Evolutionary conservation across 2,797 vertebrate species (phyloP), one percentile per base, ranked within the genome.

Genomic region (Onychomys leucogaster): DNA sequence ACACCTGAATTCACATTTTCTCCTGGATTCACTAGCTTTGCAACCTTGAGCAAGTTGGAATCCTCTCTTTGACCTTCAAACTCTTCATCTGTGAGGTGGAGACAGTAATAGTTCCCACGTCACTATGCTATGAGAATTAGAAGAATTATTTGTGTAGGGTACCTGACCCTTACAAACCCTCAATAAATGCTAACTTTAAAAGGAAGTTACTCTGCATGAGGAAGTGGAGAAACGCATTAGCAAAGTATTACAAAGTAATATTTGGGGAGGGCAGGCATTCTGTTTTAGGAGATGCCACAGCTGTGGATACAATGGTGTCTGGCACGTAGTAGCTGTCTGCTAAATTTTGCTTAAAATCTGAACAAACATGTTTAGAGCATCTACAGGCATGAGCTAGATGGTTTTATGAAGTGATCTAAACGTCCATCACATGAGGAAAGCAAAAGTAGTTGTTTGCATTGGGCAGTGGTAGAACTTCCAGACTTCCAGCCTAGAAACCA

Each of bases 361-460:
- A 88, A 91, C 86, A 85, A 89, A 27, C 55, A 6, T 34, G 6
- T 59, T 76, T 65, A 55, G 55, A 82, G 43, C 0, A 84, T 37
- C 59, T 73, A 52, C 19, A 65, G 41, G 10, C 76, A 75, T 65
- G 76, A 46, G 55, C 11, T 81, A 43, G 14, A 57, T 81, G 90
- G 87, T 83, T 77, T 61, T 76, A 92, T 92, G 49, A 96, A 67
- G 52, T 89, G 76, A 73, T 90, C 87, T 61, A 61, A 80, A 80
- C 83, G 13, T 91, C 3, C 32, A 77, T 85, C 71, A 75, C 77
- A n/a, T 65, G n/a, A 95, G 65, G 94, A 83, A 80, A 49, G 52
- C 73, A 67, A 12, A 29, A n/a, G 21, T 41, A 29, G 93, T 77
- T 41, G 25, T 67, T 76, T 89, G 81, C 23, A 85, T 41, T 13